Percentiles rank a stretch among this genome's conserved stretches.
phyloP scores from a whole-genome alignment of 92 coral and sea anemone genomes.

The Muricea muricata region DNA sequence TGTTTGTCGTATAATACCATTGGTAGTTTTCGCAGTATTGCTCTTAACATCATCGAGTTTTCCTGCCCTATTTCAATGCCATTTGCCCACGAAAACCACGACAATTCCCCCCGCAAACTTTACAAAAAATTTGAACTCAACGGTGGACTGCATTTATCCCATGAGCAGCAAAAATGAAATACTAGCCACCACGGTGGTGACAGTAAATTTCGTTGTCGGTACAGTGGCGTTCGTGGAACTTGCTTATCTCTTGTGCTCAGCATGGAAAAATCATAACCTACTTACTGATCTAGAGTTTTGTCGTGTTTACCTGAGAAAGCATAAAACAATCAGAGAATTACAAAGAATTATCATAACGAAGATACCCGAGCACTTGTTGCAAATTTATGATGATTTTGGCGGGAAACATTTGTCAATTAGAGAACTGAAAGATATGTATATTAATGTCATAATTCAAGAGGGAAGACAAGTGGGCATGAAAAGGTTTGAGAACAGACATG shows the following conservation, averaged over 20 bases:
- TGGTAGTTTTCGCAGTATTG: neutral
- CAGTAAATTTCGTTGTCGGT: neutral
- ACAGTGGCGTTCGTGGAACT: neutral
- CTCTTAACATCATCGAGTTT: neutral
- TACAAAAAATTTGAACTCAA: neutral
- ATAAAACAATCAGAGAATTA: neutral
- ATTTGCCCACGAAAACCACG: neutral
- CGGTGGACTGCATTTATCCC: neutral
- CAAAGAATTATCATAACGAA: neutral
- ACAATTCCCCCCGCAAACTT: neutral
- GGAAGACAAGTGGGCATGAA: neutral
- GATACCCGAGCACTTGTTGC: neutral
- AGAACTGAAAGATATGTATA: conserved; percentile 18
- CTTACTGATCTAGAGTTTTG: neutral
- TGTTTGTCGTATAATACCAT: neutral
- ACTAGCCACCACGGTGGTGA: neutral
- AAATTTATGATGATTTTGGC: neutral
- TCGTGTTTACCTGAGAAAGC: neutral
- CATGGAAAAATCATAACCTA: neutral
- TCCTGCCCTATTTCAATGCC: neutral
- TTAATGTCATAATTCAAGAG: neutral
- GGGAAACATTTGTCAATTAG: neutral
- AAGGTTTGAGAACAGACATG: neutral
- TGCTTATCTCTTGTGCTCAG: neutral
- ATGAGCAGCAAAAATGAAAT: neutral